phyloP scores from a whole-genome alignment of 1,140 invertebrate species.

The Drosophila seguyi region DNA sequence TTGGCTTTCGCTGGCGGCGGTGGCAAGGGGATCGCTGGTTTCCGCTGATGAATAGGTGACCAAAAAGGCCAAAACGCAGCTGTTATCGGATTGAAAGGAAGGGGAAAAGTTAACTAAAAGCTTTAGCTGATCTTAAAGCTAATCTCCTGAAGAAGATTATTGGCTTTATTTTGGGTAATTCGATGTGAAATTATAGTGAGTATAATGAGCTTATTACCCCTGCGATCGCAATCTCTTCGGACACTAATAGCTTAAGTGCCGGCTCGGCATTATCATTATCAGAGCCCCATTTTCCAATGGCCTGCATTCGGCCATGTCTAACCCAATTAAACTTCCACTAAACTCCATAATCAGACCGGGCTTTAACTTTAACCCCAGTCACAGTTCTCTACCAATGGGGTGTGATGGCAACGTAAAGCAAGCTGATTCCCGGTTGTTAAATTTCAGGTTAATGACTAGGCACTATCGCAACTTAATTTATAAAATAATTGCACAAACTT shows the following conservation, averaged over 20 bases:
- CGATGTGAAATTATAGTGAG: conserved; percentile 3
- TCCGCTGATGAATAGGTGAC: conserved; percentile 18
- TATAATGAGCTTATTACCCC: conserved; percentile 11
- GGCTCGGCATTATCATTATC: conserved; percentile 7
- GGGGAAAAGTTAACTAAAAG: background rate
- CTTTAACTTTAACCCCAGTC: background rate
- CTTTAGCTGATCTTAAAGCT: background rate
- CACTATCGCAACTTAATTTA: background rate
- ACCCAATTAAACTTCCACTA: conserved; percentile 27
- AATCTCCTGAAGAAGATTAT: background rate
- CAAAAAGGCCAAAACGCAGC: conserved; percentile 59
- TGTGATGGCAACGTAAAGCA: background rate
- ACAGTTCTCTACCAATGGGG: background rate
- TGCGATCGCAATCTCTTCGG: background rate
- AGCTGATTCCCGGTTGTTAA: background rate
- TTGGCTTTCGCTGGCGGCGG: conserved; percentile 16
- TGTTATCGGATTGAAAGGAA: background rate
- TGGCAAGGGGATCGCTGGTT: conserved; percentile 18
- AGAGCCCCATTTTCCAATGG: background rate
- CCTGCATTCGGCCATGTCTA: conserved; percentile 21
- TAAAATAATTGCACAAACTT: background rate
- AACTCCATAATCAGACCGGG: background rate
- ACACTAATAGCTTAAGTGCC: conserved; percentile 5
- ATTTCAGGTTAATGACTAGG: background rate
- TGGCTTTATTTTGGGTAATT: background rate